Percentiles rank a stretch among this genome's conserved stretches.
Conservation (phyloP, 2,888 invertebrate species). For the Hirtodrosophila cameraria region DNA sequence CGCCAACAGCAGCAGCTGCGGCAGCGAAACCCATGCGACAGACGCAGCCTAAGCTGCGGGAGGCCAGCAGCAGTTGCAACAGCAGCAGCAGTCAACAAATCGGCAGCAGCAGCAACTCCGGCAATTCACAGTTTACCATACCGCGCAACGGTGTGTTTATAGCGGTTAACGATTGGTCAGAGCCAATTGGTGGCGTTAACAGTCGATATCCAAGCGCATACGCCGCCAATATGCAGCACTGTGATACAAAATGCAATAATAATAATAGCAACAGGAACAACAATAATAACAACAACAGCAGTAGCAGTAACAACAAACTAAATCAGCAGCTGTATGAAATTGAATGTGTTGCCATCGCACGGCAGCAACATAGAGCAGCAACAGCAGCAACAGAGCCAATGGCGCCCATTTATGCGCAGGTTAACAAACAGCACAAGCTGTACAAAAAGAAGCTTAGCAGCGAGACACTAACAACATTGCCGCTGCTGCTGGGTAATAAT, state of each 20-base stretch:
- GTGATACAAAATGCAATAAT: constrained; percentile 50
- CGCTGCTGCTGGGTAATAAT: constrained; percentile 46
- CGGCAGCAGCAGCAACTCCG: constrained; percentile 24
- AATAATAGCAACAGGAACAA: constrained; percentile 28
- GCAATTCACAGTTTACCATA: constrained; percentile 78
- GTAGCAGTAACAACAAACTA: constrained; percentile 39
- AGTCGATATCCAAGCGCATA: not conserved
- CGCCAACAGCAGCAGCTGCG: constrained; percentile 22
- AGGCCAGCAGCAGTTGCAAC: constrained; percentile 19
- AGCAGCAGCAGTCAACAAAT: constrained; percentile 17
- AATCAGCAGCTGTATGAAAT: constrained; percentile 82
- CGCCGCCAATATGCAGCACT: constrained; percentile 35
- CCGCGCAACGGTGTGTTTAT: constrained; percentile 86
- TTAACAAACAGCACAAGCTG: constrained; percentile 84
- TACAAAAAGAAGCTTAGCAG: constrained; percentile 80
- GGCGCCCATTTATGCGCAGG: constrained; percentile 83
- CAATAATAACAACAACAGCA: constrained; percentile 37
- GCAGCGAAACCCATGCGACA: constrained; percentile 20
- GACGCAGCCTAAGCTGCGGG: constrained; percentile 8
- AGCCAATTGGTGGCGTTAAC: constrained; percentile 57
- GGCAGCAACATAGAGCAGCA: constrained; percentile 40
- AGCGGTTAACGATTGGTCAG: constrained; percentile 87
- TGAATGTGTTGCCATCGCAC: constrained; percentile 75
- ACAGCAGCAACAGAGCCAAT: constrained; percentile 14
- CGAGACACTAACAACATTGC: constrained; percentile 24